phyloP scores from a whole-genome alignment of 2,888 invertebrate species.

The Tyria jacobaeae region DNA sequence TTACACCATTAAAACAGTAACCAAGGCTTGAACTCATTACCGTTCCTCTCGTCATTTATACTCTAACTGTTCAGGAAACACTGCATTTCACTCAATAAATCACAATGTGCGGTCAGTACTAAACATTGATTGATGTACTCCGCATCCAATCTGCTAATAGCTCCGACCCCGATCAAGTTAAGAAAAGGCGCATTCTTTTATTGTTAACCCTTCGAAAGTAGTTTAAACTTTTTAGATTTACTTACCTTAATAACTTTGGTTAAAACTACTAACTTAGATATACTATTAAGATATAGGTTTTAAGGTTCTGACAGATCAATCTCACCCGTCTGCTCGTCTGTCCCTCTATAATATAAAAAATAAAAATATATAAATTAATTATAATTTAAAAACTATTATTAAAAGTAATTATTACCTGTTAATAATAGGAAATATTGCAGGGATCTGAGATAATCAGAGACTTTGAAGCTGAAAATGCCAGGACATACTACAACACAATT shows the following conservation, averaged over 20 bases:
- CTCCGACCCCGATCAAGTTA: constrained; percentile 63
- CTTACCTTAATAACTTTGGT: not conserved
- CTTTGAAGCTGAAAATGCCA: too few species aligned
- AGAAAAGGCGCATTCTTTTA: constrained; percentile 60
- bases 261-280: too few species aligned
- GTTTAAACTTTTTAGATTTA: constrained; percentile 51
- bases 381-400: too few species aligned
- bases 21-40: not conserved
- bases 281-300: too few species aligned
- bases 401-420: too few species aligned
- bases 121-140: constrained; percentile 57
- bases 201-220: constrained; percentile 60
- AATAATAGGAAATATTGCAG: too few species aligned
- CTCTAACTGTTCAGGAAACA: constrained; percentile 40
- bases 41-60: constrained; percentile 14
- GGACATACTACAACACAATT: too few species aligned
- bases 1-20: not conserved
- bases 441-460: too few species aligned
- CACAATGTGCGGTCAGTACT: constrained; percentile 48
- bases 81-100: constrained; percentile 57
- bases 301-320: not conserved
- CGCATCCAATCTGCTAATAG: constrained; percentile 66
- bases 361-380: too few species aligned
- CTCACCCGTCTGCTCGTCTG: too few species aligned
- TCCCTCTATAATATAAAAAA: too few species aligned